Conservation (phyloP, 2,797 vertebrate species). For the Eidolon dupreanum region DNA sequence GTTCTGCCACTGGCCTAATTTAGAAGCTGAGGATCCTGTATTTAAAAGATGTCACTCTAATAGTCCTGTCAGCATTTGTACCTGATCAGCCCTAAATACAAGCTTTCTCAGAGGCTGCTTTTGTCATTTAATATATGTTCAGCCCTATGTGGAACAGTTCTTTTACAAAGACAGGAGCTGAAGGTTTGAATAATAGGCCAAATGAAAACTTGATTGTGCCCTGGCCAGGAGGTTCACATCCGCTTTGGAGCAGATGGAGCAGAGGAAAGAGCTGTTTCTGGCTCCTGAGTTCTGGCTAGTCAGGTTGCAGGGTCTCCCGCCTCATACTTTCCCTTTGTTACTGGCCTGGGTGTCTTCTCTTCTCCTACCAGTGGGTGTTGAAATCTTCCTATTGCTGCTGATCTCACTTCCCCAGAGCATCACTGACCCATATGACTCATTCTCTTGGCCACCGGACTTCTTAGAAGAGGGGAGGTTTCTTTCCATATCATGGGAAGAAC, state of each 20-base stretch:
- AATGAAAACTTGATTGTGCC: neutral
- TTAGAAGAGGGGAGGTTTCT: neutral
- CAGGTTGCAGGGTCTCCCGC: neutral
- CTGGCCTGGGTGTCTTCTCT: neutral
- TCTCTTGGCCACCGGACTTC: neutral
- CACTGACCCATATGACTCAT: neutral
- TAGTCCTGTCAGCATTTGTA: neutral
- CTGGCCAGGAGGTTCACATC: neutral
- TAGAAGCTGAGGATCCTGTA: neutral
- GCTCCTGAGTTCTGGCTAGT: fast-evolving
- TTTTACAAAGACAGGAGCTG: neutral
- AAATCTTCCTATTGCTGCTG: neutral
- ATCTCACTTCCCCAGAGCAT: neutral
- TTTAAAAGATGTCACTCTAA: neutral
- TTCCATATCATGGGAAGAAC: neutral
- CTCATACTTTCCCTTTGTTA: fast-evolving
- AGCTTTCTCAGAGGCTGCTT: neutral
- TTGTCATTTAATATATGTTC: neutral
- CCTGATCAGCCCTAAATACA: neutral
- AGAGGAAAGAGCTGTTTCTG: neutral
- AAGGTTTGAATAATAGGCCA: neutral
- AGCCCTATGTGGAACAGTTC: neutral
- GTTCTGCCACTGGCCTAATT: neutral
- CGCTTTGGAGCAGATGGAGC: fast-evolving
- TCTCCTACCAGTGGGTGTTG: neutral